Evolutionary conservation across 1,140 invertebrate species (phyloP).

Genomic region (Vollenhovia emeryi): DNA sequence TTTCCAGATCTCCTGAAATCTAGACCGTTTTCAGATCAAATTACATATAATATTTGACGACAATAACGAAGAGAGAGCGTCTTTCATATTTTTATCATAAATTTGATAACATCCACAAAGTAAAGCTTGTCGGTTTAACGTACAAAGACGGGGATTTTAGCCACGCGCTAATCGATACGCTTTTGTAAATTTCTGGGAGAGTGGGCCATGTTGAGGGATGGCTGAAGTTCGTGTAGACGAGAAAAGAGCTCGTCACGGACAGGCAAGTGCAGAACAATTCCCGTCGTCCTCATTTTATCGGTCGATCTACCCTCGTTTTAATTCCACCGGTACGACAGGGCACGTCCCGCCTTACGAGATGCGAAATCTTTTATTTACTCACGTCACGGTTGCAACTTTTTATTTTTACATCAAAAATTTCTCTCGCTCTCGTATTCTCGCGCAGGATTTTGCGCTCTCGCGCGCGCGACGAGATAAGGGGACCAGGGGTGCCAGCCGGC

Average conservation of each 20-base stretch:
- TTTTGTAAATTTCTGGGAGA: conserved; percentile 31
- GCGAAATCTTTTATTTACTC: conserved; percentile 44
- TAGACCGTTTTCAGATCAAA: no score
- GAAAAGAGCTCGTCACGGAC: conserved; percentile 18
- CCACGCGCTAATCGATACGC: conserved; percentile 17
- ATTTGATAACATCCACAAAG: neutral
- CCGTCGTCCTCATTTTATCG: conserved; percentile 20
- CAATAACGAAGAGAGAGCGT: neutral
- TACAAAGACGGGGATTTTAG: neutral
- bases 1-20: neutral
- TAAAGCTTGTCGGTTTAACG: neutral
- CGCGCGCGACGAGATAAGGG: conserved; percentile 11
- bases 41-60: no score
- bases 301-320: conserved; percentile 34
- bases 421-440: neutral
- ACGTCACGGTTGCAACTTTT: conserved; percentile 27
- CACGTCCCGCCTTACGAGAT: neutral
- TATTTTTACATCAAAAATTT: conserved; percentile 35
- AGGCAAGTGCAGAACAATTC: conserved; percentile 42
- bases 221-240: neutral
- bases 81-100: neutral
- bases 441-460: conserved; percentile 1
- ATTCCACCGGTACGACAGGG: conserved; percentile 22
- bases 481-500: neutral
- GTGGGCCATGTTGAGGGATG: neutral